phyloP scores from a whole-genome alignment of 2,113 vertebrate genomes.

The Pseudorectes ferrugineus region DNA sequence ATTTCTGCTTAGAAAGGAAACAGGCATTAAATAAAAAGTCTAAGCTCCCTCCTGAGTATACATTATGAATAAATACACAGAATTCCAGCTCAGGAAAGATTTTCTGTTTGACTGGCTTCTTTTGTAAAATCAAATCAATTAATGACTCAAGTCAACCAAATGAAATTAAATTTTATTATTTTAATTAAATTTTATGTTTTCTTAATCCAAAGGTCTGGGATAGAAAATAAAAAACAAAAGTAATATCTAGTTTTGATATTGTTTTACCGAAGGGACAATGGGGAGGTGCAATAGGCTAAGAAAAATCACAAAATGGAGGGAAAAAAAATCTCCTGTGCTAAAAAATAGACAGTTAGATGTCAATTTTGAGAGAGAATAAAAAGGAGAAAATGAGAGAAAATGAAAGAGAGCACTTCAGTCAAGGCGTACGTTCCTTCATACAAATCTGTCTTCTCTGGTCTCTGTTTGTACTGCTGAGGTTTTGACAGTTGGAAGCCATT shows the following conservation, averaged over 20 bases:
- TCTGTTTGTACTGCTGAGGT: background rate
- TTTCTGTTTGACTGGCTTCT: background rate
- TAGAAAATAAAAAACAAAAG: background rate
- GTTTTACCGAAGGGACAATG: background rate
- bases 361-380: background rate
- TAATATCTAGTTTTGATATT: background rate
- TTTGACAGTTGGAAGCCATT: constrained; percentile 36
- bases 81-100: background rate
- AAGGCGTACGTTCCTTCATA: background rate
- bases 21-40: background rate
- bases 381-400: background rate
- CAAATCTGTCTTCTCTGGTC: background rate
- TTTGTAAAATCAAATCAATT: background rate
- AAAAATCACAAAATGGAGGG: background rate
- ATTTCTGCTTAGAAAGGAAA: background rate
- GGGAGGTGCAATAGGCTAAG: background rate
- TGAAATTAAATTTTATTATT: background rate
- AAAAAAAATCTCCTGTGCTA: background rate
- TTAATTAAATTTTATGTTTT: background rate
- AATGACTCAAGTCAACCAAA: background rate
- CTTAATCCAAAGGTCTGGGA: background rate
- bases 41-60: background rate
- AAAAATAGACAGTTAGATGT: background rate
- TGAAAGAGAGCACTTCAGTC: background rate
- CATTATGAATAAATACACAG: background rate